These are phyloP conservation scores for Pseudomyrmex dendroicus DNA, from an alignment of 1,140 invertebrate species.

Conservation along the genomic window DNA sequence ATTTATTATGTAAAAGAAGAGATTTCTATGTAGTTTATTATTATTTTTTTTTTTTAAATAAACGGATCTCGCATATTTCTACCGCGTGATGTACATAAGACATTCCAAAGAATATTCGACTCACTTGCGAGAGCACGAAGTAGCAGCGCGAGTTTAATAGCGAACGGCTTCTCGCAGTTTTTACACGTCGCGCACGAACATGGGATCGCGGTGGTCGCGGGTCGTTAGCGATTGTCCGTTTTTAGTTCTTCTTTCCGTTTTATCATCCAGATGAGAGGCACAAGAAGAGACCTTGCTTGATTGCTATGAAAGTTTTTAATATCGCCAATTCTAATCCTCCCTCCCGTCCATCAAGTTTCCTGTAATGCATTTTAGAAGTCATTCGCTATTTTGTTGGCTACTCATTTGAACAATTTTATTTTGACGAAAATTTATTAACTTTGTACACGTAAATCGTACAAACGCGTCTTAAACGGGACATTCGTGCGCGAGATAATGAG, in stretches of 20 bases:
- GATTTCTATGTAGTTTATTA: no score
- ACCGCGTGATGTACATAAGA: no score
- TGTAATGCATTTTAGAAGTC: slow-evolving; percentile 9
- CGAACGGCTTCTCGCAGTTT: slow-evolving; percentile 42
- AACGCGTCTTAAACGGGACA: background rate
- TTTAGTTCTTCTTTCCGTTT: slow-evolving; percentile 53
- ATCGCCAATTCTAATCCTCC: no score
- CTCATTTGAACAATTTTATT: background rate
- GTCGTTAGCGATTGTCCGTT: slow-evolving; percentile 70
- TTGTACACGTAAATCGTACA: background rate
- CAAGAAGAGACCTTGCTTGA: slow-evolving; percentile 53
- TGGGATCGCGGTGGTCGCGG: slow-evolving; percentile 68
- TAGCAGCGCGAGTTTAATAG: slow-evolving; percentile 7
- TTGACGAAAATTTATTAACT: background rate
- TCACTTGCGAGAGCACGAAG: slow-evolving; percentile 21
- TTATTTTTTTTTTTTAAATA: no score
- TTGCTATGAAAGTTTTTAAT: slow-evolving; percentile 33
- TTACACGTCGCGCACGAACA: slow-evolving; percentile 48
- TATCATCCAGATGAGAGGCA: slow-evolving; percentile 50
- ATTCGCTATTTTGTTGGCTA: background rate
- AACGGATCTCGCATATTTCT: no score
- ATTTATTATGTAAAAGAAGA: no score
- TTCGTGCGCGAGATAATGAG: background rate
- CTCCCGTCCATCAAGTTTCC: no score
- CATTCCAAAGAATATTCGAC: background rate